Evolutionary conservation across 2,888 invertebrate genomes (phyloP), one percentile per base, ranked within the genome.

Genomic region (Epinotia brunnichana): DNA sequence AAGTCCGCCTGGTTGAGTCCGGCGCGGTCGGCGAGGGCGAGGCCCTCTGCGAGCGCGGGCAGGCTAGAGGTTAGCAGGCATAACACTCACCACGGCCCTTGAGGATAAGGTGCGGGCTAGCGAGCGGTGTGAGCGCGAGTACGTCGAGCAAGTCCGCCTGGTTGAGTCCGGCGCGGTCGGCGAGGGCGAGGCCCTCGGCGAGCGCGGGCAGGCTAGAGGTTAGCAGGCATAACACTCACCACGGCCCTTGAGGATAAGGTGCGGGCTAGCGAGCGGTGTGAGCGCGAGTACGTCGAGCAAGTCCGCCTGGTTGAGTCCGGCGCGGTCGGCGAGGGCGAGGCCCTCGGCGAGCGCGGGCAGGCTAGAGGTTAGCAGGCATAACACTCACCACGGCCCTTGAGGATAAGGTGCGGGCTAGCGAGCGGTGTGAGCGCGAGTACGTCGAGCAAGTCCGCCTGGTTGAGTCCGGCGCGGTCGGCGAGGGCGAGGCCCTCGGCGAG

Each of bases 141-240:
- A 99, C 97, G 87, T 98, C 98, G 72, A 98, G 93, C 63, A 99
- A 96, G 87, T 98, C 98, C 78, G 97, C 96, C 83, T 97, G 96
- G 78, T 96, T 96, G 70, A 99, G 95, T 0, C 98, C 98, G 11
- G 98, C 97, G 75, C 98, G 95, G 90, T 98, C 98, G 0, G 98
- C 98, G 75, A 99, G 94, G 35, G 98, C 98, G 94, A 99, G 96
- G 2, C 97, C 98, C 90, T 99, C 99, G 0, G 98, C 97, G 71
- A 99, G 93, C 35, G 98, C 98, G 2, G 97, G 98, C 76, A 98
- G n/a, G n/a, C n/a, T n/a, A n/a, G n/a, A n/a, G n/a, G n/a, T n/a
- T n/a, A n/a, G n/a, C n/a, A n/a, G n/a, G n/a, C n/a, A n/a, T n/a
- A n/a, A n/a, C n/a, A 24, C 79, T 35, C 9, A 87, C 89, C 90